A percentile compares a stretch with the other conserved stretches of the same genome.
phyloP scores from a whole-genome alignment of 2,113 vertebrate genomes.

The Xiphophorus hellerii region DNA sequence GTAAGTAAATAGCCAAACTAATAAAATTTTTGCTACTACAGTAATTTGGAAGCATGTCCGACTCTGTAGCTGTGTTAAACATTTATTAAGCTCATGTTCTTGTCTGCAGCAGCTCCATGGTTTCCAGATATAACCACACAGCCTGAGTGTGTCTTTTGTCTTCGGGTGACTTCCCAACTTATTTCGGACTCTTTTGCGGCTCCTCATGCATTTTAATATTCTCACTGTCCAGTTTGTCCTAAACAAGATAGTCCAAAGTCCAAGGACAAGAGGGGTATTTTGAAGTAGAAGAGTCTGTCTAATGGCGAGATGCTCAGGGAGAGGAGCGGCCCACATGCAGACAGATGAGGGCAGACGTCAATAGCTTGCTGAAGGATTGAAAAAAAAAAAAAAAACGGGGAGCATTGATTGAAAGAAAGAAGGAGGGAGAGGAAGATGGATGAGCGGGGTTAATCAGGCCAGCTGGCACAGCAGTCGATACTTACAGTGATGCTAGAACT shows the following conservation, averaged over 20 bases:
- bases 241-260: conserved; percentile 53
- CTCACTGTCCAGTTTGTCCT: conserved; percentile 37
- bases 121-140: conserved; percentile 34
- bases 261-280: conserved; percentile 54
- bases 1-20: background rate
- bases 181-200: conserved; percentile 67
- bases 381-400: conserved; percentile 20
- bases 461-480: conserved; percentile 59
- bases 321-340: background rate
- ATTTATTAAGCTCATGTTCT: conserved; percentile 19
- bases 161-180: conserved; percentile 42
- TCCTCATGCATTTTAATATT: conserved; percentile 76
- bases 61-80: conserved; percentile 6
- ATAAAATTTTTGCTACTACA: conserved; percentile 13
- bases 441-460: conserved; percentile 63
- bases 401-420: conserved; percentile 54
- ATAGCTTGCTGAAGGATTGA: conserved; percentile 31
- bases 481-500: conserved; percentile 51
- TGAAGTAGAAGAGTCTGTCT: conserved; percentile 66
- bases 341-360: conserved; percentile 15
- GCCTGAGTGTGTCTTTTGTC: conserved; percentile 59
- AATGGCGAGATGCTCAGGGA: conserved; percentile 40
- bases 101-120: conserved; percentile 44
- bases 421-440: conserved; percentile 50
- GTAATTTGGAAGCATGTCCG: conserved; percentile 12